Conservation (phyloP, 2,797 vertebrate genomes). For the Amblyraja radiata region DNA sequence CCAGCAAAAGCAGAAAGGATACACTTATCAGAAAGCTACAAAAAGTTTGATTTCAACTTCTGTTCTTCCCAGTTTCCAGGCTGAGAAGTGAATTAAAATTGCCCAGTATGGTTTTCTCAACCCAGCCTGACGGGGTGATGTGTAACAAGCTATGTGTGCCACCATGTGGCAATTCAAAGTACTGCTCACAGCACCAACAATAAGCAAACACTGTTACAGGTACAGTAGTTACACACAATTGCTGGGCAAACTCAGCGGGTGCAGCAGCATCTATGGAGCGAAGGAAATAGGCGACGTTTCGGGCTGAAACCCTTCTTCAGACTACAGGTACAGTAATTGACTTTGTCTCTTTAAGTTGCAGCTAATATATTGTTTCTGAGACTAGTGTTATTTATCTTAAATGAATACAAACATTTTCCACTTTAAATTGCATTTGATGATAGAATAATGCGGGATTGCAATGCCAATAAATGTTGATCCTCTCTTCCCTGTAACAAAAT, state of each 20-base stretch:
- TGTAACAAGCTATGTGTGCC: not conserved
- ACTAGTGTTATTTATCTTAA: not conserved
- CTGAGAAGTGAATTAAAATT: not conserved
- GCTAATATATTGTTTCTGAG: not conserved
- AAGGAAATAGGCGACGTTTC: no score
- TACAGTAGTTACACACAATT: no score
- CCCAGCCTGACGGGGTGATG: not conserved
- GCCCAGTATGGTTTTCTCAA: not conserved
- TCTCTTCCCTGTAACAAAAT: not conserved
- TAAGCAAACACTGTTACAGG: not conserved
- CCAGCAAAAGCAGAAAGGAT: no score
- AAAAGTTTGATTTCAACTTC: not conserved
- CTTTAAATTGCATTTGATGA: not conserved
- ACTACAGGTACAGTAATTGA: no score
- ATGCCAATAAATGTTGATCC: not conserved
- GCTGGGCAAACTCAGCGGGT: no score
- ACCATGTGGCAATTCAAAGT: slow-evolving; percentile 13
- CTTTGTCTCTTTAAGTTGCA: not conserved
- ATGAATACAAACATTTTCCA: not conserved
- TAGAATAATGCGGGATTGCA: not conserved
- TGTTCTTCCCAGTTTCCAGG: not conserved
- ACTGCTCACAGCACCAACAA: not conserved
- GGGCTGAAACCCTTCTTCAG: no score
- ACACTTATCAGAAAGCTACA: not conserved
- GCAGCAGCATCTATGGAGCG: no score